phyloP scores from a whole-genome alignment of 2,113 vertebrate genomes.

The Electrona antarctica region DNA sequence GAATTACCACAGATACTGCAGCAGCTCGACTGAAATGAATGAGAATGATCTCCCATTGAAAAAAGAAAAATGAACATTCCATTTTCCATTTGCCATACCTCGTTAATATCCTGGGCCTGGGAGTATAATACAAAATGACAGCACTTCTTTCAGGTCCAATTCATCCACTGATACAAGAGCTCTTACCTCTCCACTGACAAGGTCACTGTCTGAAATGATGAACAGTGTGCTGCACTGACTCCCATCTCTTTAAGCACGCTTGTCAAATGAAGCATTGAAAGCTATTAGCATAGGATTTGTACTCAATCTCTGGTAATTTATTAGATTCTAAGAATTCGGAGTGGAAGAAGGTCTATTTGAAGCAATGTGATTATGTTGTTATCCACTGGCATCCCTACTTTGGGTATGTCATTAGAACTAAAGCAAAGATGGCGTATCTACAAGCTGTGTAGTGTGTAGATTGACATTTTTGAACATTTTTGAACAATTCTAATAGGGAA shows the following conservation, averaged over 20 bases:
- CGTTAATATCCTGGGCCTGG: conserved; percentile 17
- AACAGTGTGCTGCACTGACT: conserved; percentile 10
- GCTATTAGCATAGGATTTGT: conserved; percentile 36
- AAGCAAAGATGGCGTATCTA: too few relatives aligned
- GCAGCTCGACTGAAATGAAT: conserved; percentile 26
- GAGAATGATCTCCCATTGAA: conserved; percentile 25
- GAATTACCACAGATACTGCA: conserved; percentile 45
- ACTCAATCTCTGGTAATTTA: conserved; percentile 19
- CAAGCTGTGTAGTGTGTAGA: too few relatives aligned
- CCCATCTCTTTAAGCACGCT: conserved; percentile 40
- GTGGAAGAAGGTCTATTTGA: background rate
- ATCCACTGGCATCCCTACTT: too few relatives aligned
- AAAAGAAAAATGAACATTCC: conserved; percentile 18
- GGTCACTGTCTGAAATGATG: conserved; percentile 41
- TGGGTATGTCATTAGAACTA: too few relatives aligned
- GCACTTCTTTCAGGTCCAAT: conserved; percentile 28
- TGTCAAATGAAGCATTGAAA: conserved; percentile 32
- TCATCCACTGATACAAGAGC: conserved; percentile 37
- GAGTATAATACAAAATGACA: conserved; percentile 34
- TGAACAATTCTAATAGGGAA: too few relatives aligned
- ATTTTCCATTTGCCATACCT: conserved; percentile 20
- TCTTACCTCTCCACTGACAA: conserved; percentile 42
- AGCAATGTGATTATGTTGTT: too few relatives aligned
- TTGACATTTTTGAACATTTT: too few relatives aligned
- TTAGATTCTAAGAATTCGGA: conserved; percentile 9